phyloP scores from a whole-genome alignment of 2,797 vertebrate genomes.

The Anableps anableps region DNA sequence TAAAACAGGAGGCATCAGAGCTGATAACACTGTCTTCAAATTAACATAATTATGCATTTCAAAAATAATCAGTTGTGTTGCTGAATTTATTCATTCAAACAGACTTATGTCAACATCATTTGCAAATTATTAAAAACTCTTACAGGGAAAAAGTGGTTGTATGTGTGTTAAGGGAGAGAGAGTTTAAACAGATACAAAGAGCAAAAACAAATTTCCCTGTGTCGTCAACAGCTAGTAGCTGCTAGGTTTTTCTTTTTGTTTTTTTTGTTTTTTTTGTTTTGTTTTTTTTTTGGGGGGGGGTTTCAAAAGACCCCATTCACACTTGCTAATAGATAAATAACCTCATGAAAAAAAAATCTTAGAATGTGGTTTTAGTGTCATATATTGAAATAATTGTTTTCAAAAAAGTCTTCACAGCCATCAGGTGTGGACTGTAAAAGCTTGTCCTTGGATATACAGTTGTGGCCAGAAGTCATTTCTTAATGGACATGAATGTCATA shows the following conservation, averaged over 20 bases:
- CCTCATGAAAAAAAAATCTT: not conserved
- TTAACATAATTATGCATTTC: conserved; percentile 24
- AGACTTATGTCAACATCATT: conserved; percentile 37
- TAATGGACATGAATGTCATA: not conserved
- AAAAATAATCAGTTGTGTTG: conserved; percentile 45
- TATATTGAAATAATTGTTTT: not conserved
- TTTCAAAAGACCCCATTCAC: not conserved
- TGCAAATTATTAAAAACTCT: conserved; percentile 25
- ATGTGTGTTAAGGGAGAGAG: not conserved
- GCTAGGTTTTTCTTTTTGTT: too few species aligned
- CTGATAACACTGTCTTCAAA: conserved; percentile 24
- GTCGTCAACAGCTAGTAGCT: not conserved
- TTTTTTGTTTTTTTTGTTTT: too few species aligned
- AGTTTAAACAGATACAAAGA: not conserved
- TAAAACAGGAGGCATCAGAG: conserved; percentile 45
- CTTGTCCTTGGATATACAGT: not conserved
- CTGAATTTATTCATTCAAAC: conserved; percentile 62
- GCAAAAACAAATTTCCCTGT: not conserved
- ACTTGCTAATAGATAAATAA: not conserved
- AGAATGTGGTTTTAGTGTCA: not conserved
- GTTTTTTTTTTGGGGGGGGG: not conserved
- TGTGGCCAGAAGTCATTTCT: not conserved
- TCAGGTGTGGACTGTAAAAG: not conserved
- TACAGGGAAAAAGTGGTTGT: not conserved
- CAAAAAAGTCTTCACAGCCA: not conserved